These are phyloP conservation scores for Heliconius hermathena DNA, from an alignment of 1,140 invertebrate genomes.

Conservation along the genomic window DNA sequence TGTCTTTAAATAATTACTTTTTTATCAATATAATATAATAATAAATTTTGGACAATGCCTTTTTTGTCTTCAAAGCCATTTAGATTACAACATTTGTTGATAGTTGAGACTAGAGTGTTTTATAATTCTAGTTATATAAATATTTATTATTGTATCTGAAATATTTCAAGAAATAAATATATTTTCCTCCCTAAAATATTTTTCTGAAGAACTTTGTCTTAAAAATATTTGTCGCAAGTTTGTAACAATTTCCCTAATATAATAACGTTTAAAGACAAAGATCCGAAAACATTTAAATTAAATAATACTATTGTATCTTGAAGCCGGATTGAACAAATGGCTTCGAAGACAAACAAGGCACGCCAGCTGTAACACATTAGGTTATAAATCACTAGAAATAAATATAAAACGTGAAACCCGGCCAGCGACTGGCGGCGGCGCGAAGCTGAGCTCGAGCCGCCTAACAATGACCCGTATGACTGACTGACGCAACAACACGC, in stretches of 20 bases:
- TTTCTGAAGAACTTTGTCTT: not conserved
- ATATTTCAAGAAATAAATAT: not conserved
- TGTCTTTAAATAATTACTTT: constrained; percentile 63
- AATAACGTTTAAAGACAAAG: not conserved
- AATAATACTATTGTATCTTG: too few species aligned
- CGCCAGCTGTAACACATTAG: constrained; percentile 62
- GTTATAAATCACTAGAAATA: constrained; percentile 74
- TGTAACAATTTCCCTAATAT: not conserved
- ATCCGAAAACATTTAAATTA: not conserved
- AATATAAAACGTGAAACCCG: constrained; percentile 67
- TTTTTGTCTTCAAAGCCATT: constrained; percentile 26
- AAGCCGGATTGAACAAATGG: not conserved
- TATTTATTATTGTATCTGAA: not conserved
- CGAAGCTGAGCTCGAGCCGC: constrained; percentile 46
- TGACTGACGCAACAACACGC: constrained; percentile 68
- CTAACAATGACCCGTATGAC: constrained; percentile 75
- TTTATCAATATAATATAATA: constrained; percentile 41
- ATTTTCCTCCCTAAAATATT: not conserved
- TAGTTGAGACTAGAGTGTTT: too few species aligned
- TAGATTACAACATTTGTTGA: not conserved
- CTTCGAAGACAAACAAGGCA: constrained; percentile 27
- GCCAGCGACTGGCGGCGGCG: constrained; percentile 49
- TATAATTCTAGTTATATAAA: too few species aligned
- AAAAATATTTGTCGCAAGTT: not conserved
- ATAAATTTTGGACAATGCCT: constrained; percentile 31